Percentiles rank a stretch among this genome's conserved stretches.
Evolutionary conservation across 2,113 vertebrate genomes (phyloP).

Genomic region (Paracanthobrama guichenoti): DNA sequence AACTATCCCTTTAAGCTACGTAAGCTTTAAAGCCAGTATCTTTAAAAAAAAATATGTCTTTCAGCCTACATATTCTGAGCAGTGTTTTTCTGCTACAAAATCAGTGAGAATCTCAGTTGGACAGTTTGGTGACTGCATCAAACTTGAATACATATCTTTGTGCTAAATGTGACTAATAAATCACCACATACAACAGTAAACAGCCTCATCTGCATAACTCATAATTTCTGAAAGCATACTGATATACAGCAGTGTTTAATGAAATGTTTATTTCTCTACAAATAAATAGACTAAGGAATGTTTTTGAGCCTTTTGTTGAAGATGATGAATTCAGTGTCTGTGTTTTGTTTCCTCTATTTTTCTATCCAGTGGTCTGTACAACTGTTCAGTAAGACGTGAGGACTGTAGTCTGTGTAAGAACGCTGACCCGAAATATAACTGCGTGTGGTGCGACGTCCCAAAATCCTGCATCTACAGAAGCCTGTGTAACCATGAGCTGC

Average conservation of each 20-base stretch:
- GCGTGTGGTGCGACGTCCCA: slow-evolving; percentile 84
- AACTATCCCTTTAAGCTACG: not conserved
- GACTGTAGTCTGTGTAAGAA: slow-evolving; percentile 95
- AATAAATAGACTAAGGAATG: not conserved
- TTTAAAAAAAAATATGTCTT: not conserved
- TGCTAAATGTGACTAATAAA: not conserved
- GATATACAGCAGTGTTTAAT: not conserved
- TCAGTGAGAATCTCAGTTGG: not conserved
- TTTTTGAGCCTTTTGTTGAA: not conserved
- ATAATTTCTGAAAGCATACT: not conserved
- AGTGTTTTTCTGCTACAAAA: not conserved
- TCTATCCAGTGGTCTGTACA: slow-evolving; percentile 87
- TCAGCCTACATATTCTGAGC: not conserved
- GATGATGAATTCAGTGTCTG: not conserved
- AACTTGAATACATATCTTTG: not conserved
- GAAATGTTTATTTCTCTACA: not conserved
- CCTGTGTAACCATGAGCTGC: slow-evolving; percentile 69
- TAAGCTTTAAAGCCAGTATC: not conserved
- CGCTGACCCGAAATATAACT: slow-evolving; percentile 74
- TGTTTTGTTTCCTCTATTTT: slow-evolving; percentile 6
- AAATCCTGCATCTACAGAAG: slow-evolving; percentile 79
- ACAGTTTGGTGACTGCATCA: not conserved
- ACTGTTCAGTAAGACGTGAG: slow-evolving; percentile 87
- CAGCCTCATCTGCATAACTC: not conserved
- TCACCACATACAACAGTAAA: not conserved